Evolutionary conservation across 2,113 vertebrate genomes (phyloP).

Genomic region (Callipepla californica): DNA sequence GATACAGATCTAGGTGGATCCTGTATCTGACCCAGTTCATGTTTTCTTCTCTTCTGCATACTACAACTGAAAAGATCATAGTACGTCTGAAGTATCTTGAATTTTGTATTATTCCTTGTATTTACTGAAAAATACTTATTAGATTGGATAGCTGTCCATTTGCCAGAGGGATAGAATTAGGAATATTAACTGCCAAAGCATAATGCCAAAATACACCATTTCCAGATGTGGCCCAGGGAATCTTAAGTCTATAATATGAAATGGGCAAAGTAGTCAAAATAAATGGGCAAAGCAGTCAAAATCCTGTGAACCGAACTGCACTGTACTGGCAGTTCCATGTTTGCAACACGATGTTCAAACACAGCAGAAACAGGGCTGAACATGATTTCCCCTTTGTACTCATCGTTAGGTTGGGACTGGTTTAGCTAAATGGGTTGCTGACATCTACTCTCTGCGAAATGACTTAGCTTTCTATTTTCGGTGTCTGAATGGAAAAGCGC

Average conservation of each 20-base stretch:
- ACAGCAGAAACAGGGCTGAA: not conserved
- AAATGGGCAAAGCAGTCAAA: not conserved
- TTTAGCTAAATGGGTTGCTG: constrained; percentile 12
- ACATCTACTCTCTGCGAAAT: not conserved
- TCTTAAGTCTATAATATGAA: not conserved
- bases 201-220: not conserved
- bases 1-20: accelerated
- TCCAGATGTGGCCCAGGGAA: not conserved
- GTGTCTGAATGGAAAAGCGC: not conserved
- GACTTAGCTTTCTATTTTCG: not conserved
- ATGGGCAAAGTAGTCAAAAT: not conserved
- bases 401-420: not conserved
- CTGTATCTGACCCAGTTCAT: not conserved
- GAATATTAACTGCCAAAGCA: not conserved
- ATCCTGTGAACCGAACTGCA: not conserved
- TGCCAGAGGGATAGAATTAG: not conserved
- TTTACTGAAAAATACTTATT: not conserved
- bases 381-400: not conserved
- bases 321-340: not conserved
- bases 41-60: not conserved
- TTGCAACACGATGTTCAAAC: not conserved
- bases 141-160: not conserved
- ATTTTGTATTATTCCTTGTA: not conserved
- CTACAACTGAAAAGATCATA: not conserved
- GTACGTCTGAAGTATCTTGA: not conserved